These are phyloP conservation scores for Micromys minutus DNA, from an alignment of 2,113 vertebrate genomes.

Conservation along the genomic window DNA sequence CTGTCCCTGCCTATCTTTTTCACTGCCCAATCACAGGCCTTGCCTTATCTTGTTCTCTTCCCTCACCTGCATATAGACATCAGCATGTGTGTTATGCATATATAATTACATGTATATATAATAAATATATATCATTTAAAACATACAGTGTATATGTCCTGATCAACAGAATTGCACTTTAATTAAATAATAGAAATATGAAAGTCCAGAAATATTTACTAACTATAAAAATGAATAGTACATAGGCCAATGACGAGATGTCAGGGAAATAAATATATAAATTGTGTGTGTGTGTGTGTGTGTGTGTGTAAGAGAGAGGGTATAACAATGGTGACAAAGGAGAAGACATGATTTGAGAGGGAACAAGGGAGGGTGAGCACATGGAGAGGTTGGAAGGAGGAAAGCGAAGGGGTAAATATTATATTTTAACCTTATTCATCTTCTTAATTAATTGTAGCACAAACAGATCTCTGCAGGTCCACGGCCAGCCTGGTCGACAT, in stretches of 20 bases:
- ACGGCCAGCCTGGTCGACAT: background rate
- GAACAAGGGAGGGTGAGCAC: too few relatives aligned
- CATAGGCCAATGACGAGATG: background rate
- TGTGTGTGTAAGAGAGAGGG: background rate
- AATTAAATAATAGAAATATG: conserved; percentile 17
- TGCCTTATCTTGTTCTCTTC: too few relatives aligned
- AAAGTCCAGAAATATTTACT: conserved; percentile 34
- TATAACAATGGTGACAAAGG: background rate
- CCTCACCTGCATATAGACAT: too few relatives aligned
- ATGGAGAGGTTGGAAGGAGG: too few relatives aligned
- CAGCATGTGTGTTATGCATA: background rate
- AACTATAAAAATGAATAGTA: background rate
- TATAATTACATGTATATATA: background rate
- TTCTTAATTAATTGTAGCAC: background rate
- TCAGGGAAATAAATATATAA: background rate
- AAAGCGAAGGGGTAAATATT: background rate
- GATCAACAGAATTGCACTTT: conserved; percentile 19
- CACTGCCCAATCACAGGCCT: too few relatives aligned
- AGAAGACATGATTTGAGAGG: background rate
- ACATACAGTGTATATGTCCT: background rate
- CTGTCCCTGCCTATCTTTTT: too few relatives aligned
- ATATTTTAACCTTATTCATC: background rate
- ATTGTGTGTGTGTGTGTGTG: background rate
- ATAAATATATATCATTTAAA: background rate
- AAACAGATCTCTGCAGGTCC: background rate